These are phyloP conservation scores for Notodonta dromedarius DNA, from an alignment of 2,888 invertebrate genomes.

Conservation along the genomic window DNA sequence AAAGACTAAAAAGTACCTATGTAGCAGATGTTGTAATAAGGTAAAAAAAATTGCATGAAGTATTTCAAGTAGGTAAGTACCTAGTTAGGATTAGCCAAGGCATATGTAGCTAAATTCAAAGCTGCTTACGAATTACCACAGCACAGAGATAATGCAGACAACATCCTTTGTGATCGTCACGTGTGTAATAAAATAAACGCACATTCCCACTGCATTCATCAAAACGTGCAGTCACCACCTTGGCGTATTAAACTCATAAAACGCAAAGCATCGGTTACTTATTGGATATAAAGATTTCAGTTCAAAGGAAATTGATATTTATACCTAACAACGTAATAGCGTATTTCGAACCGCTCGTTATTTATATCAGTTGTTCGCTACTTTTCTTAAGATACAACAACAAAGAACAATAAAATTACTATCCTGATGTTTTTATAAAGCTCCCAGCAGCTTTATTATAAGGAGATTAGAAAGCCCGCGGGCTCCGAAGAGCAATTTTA, in stretches of 20 bases:
- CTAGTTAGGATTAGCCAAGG: no score
- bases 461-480: slow-evolving; percentile 30
- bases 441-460: slow-evolving; percentile 28
- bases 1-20: no score
- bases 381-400: slow-evolving; percentile 13
- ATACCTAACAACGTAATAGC: slow-evolving; percentile 11
- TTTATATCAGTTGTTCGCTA: background rate
- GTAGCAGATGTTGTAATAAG: no score
- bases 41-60: no score
- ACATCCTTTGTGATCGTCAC: background rate
- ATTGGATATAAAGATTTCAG: slow-evolving; percentile 29
- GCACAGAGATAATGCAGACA: background rate
- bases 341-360: background rate
- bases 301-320: slow-evolving; percentile 25
- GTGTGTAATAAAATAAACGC: background rate
- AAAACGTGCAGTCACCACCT: slow-evolving; percentile 8
- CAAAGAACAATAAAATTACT: slow-evolving; percentile 23
- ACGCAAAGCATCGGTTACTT: slow-evolving; percentile 19
- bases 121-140: background rate
- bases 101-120: no score
- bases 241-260: slow-evolving; percentile 22
- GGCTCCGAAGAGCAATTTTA: slow-evolving; percentile 18
- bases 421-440: slow-evolving; percentile 20
- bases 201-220: slow-evolving; percentile 11
- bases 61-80: no score